Percentiles rank a stretch among this genome's conserved stretches.
Evolutionary conservation across 2,113 vertebrate species (phyloP).

Genomic region (Rhodinocichla rosea): DNA sequence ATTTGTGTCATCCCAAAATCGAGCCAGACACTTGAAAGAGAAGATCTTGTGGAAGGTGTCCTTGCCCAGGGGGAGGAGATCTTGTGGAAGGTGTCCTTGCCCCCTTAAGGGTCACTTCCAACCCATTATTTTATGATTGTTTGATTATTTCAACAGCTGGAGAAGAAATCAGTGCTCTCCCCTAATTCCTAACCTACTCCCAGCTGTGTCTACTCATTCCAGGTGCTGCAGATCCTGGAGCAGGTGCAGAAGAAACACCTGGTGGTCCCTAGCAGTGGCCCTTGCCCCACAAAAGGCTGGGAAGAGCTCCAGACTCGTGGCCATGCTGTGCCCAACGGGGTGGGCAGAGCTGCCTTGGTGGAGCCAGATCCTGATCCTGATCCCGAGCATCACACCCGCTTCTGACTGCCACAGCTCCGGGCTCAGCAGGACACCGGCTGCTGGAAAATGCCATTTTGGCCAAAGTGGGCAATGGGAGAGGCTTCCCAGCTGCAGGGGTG

Average conservation of each 20-base stretch:
- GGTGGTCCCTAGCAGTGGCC: not conserved
- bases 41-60: not conserved
- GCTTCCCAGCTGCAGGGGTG: not conserved
- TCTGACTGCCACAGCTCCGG: not conserved
- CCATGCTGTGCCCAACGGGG: not conserved
- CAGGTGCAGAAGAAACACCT: conserved; percentile 75
- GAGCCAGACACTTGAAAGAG: not conserved
- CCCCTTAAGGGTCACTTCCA: not conserved
- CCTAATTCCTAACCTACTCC: not conserved
- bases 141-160: not conserved
- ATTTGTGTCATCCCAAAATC: not conserved
- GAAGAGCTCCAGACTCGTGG: rapidly evolving
- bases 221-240: conserved; percentile 87
- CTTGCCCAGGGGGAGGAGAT: not conserved
- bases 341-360: not conserved
- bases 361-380: rapidly evolving
- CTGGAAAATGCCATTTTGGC: not conserved
- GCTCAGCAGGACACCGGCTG: not conserved
- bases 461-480: not conserved
- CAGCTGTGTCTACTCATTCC: not conserved
- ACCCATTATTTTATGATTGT: not conserved
- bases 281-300: not conserved
- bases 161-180: not conserved
- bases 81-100: not conserved
- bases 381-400: not conserved